Evolutionary conservation across 2,888 invertebrate genomes (phyloP), one percentile per base, ranked within the genome.

Genomic region (Hirtodrosophila histrioides): DNA sequence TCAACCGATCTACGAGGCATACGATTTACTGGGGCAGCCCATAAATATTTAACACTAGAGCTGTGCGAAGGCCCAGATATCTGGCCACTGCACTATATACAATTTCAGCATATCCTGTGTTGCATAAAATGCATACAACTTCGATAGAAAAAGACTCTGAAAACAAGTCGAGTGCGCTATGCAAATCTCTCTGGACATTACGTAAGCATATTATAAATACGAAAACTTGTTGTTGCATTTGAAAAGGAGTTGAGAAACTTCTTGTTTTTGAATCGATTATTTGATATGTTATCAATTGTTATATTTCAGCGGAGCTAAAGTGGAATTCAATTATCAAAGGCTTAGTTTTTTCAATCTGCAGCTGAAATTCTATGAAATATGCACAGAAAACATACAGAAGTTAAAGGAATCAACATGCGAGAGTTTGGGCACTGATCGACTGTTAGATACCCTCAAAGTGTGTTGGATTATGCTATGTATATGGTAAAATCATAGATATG

Each of bases 181-280:
- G 86, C 62, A 72, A 72, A 78, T 78, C 7, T 12, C 17, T 31
- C 9, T 24, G 24, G 27, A 10, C 2, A 60, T 82, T 82, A 81
- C 87, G 85, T 86, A 65, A 86, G 75, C 71, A 81, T 86, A 67
- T 78, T 41, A 78, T 84, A 75, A 77, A 82, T 82, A 80, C 74
- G 62, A 62, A 75, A 80, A 80, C 54, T 27, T 70, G 12, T 60
- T 12, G 61, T 57, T 31, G n/a, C 53, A 60, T 53, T 48, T 50
- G 39, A 27, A 23, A 17, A 31, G 36, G 17, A 58, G 60, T 72
- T 69, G 66, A 57, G 72, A 60, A 68, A 75, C 53, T 33, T 33
- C 17, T 49, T 63, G 40, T 45, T 63, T 75, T 45, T 54, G 68
- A 64, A 74, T 84, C 41, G 61, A 85, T 74, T 58, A 62, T 60